Evolutionary conservation across 2,797 vertebrate genomes (phyloP).

Genomic region (Xiphophorus birchmanni): DNA sequence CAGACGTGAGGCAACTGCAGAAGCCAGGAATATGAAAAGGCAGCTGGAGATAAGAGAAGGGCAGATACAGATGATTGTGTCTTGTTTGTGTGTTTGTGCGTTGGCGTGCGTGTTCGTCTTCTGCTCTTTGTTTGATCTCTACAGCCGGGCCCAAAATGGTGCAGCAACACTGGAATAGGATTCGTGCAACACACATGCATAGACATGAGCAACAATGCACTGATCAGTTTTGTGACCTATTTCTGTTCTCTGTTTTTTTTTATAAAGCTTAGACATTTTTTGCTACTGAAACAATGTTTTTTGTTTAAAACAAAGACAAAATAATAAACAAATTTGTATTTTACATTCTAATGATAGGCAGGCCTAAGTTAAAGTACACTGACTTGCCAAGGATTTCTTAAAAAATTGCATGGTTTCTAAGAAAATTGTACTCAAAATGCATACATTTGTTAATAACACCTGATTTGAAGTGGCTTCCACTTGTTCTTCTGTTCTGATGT

Average conservation of each 20-base stretch:
- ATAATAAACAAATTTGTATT: neutral
- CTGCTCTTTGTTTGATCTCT: slow-evolving; percentile 77
- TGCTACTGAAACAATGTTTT: neutral
- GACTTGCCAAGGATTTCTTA: neutral
- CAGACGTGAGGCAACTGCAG: slow-evolving; percentile 71
- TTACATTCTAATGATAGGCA: neutral
- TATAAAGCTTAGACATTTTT: neutral
- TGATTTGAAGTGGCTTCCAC: neutral
- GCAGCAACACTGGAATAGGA: slow-evolving; percentile 68
- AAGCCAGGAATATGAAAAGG: slow-evolving; percentile 63
- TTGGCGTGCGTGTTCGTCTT: slow-evolving; percentile 36
- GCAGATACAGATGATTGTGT: slow-evolving; percentile 37
- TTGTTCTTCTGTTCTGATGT: neutral
- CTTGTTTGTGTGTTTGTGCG: slow-evolving; percentile 30
- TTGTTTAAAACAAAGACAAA: neutral
- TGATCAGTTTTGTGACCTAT: neutral
- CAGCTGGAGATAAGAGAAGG: slow-evolving; percentile 58
- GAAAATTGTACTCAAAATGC: neutral
- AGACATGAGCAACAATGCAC: neutral
- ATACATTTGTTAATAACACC: neutral
- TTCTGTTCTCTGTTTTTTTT: neutral
- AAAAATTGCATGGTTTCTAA: neutral
- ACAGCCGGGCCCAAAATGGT: slow-evolving; percentile 58
- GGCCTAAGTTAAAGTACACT: neutral
- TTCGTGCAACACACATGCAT: slow-evolving; percentile 32